These are phyloP conservation scores for Habrosyne pyritoides DNA, from an alignment of 2,888 invertebrate species.

Conservation along the genomic window DNA sequence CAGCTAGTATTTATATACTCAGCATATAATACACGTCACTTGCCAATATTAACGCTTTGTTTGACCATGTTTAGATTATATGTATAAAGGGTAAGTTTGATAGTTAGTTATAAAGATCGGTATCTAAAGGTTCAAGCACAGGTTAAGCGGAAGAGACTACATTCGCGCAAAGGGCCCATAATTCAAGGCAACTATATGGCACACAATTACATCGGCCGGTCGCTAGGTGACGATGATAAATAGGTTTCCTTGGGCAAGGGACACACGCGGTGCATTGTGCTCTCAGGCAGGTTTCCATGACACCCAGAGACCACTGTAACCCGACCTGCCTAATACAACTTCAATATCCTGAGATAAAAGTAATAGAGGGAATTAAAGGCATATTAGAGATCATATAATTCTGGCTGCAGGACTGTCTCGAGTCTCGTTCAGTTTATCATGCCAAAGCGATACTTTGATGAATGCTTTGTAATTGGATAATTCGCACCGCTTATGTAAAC, in stretches of 20 bases:
- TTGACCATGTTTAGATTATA: not conserved
- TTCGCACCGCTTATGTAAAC: constrained; percentile 35
- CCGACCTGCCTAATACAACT: constrained; percentile 26
- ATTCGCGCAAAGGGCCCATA: constrained; percentile 63
- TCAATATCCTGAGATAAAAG: constrained; percentile 22
- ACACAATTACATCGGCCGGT: constrained; percentile 76
- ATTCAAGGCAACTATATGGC: constrained; percentile 78
- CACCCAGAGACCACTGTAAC: constrained; percentile 33
- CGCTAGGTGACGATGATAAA: constrained; percentile 79
- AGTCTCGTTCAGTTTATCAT: constrained; percentile 29
- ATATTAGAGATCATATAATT: constrained; percentile 20
- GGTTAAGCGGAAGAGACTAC: constrained; percentile 65
- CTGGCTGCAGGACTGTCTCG: constrained; percentile 34
- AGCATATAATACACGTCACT: too few species aligned
- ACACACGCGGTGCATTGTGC: constrained; percentile 57
- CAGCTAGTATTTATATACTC: not conserved
- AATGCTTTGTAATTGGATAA: constrained; percentile 43
- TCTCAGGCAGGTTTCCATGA: constrained; percentile 36
- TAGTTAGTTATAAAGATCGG: not conserved
- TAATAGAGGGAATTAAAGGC: constrained; percentile 27
- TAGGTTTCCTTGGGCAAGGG: constrained; percentile 69
- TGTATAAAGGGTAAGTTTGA: not conserved
- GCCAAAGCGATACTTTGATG: constrained; percentile 49
- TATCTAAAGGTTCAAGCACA: constrained; percentile 24
- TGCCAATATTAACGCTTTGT: too few species aligned